phyloP scores from a whole-genome alignment of 2,888 invertebrate species.

The Xestia rhomboidea region DNA sequence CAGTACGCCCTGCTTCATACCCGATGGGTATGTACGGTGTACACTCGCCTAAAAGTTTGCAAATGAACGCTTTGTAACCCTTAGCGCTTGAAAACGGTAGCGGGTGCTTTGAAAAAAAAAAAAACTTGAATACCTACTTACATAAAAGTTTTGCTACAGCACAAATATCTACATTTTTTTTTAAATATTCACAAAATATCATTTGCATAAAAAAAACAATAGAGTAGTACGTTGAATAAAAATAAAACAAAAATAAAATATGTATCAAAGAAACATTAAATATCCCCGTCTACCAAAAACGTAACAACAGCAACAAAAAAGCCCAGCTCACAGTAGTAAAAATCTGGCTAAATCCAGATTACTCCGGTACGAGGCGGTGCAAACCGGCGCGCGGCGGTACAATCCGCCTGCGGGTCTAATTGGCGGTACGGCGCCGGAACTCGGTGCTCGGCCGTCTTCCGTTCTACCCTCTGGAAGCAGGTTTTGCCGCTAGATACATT shows the following conservation, averaged over 20 bases:
- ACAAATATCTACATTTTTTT: not conserved
- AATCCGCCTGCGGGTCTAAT: slow-evolving; percentile 60
- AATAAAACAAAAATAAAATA: not conserved
- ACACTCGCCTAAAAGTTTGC: slow-evolving; percentile 55
- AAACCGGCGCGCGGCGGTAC: slow-evolving; percentile 47
- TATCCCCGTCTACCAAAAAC: not conserved
- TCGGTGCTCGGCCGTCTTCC: slow-evolving; percentile 56
- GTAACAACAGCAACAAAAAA: not conserved
- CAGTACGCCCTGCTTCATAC: slow-evolving; percentile 57
- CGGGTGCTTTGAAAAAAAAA: slow-evolving; percentile 16
- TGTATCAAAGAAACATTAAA: not conserved
- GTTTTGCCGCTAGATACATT: slow-evolving; percentile 50
- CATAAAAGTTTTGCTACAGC: not conserved
- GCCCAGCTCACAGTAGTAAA: not conserved
- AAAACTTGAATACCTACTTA: not conserved
- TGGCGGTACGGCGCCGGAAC: slow-evolving; percentile 66
- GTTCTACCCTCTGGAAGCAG: slow-evolving; percentile 53
- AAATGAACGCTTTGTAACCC: slow-evolving; percentile 63
- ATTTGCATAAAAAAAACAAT: not conserved
- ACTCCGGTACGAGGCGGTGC: slow-evolving; percentile 27
- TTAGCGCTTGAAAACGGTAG: slow-evolving; percentile 52
- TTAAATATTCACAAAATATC: too few species aligned
- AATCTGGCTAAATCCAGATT: slow-evolving; percentile 45
- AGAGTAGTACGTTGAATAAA: not conserved
- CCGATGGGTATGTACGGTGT: slow-evolving; percentile 50